Percentiles rank a stretch among this genome's conserved stretches.
These are phyloP conservation scores for Andrena camellia DNA, from an alignment of 2,888 invertebrate genomes.

Conservation along the genomic window DNA sequence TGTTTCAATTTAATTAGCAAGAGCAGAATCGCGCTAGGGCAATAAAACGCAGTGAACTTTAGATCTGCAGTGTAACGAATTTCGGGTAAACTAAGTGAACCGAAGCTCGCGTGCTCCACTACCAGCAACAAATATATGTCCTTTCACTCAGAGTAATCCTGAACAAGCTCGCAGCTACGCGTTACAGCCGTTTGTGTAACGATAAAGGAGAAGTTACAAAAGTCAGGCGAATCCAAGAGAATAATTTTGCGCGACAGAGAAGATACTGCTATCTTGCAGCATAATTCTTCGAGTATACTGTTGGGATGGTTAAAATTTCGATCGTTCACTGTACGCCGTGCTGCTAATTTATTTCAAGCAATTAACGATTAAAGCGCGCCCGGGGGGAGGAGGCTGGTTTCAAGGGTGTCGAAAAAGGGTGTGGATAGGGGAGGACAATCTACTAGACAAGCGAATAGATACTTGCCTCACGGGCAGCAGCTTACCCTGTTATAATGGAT, in stretches of 20 bases:
- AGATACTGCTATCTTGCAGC: not conserved
- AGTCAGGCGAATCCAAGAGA: not conserved
- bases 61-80: no score
- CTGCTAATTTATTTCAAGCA: not conserved
- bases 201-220: not conserved
- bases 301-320: not conserved
- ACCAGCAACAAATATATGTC: no score
- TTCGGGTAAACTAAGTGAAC: no score
- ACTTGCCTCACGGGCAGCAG: constrained; percentile 58
- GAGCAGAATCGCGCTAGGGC: not conserved
- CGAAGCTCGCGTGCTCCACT: no score
- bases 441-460: constrained; percentile 61
- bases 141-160: not conserved
- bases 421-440: constrained; percentile 1
- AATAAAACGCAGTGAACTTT: not conserved
- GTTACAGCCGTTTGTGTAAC: not conserved
- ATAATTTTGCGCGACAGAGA: not conserved
- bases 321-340: not conserved
- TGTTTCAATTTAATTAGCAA: not conserved
- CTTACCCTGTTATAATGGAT: constrained; percentile 83
- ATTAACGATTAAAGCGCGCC: constrained; percentile 18
- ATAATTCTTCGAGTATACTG: not conserved
- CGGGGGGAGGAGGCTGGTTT: constrained; percentile 8
- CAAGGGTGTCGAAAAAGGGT: constrained; percentile 32
- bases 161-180: not conserved